phyloP scores from a whole-genome alignment of 1,140 invertebrate genomes.

The Heterodera schachtii region DNA sequence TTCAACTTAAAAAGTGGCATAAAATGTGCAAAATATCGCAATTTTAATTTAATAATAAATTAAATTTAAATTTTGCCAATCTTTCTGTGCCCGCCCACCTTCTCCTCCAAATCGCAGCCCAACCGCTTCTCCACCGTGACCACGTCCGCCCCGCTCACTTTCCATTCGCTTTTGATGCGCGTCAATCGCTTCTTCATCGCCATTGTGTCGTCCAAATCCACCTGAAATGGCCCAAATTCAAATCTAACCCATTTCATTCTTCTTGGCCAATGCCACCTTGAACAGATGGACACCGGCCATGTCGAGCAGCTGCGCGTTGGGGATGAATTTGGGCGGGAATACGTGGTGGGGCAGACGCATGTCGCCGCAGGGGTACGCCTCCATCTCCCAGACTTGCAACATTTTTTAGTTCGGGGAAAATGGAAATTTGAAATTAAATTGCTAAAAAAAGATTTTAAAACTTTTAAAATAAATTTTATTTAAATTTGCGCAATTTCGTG shows the following conservation, averaged over 20 bases:
- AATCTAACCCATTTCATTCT: constrained; percentile 17
- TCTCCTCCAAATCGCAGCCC: constrained; percentile 32
- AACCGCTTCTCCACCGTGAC: constrained; percentile 39
- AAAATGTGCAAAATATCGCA: neutral
- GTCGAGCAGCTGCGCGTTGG: constrained; percentile 40
- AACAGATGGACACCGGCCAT: constrained; percentile 48
- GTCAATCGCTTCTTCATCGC: constrained; percentile 61
- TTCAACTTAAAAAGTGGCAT: constrained; percentile 44
- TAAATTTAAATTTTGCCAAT: too few relatives aligned
- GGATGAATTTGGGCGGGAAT: constrained; percentile 52
- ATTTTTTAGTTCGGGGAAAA: constrained; percentile 16
- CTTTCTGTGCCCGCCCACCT: neutral
- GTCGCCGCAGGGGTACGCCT: constrained; percentile 48
- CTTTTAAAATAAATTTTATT: too few relatives aligned
- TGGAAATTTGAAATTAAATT: constrained; percentile 6
- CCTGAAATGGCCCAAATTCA: constrained; percentile 46
- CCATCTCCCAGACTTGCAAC: constrained; percentile 58
- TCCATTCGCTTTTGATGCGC: constrained; percentile 50
- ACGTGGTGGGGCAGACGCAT: constrained; percentile 52
- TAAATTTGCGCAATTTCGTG: too few relatives aligned
- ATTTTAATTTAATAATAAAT: too few relatives aligned
- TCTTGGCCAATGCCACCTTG: too few relatives aligned
- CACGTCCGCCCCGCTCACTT: constrained; percentile 44
- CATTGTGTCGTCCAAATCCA: constrained; percentile 59
- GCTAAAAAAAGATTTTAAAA: neutral